These are phyloP conservation scores for Colletes latitarsis DNA, from an alignment of 1,140 invertebrate species.

Conservation along the genomic window DNA sequence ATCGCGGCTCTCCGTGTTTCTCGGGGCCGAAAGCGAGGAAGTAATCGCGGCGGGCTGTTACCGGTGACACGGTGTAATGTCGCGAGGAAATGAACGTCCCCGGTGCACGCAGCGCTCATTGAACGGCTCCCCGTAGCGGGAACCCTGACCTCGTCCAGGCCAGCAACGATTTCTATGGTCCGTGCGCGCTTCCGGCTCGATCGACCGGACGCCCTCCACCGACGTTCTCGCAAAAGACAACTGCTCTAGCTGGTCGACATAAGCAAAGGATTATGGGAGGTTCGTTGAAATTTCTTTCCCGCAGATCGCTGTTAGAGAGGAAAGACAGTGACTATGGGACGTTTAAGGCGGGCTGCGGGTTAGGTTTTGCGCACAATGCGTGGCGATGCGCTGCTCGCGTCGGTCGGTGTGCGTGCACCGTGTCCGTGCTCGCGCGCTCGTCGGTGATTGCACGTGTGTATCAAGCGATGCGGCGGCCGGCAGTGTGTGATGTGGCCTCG, in stretches of 20 bases:
- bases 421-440: not conserved
- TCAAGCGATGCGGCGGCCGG: constrained; percentile 15
- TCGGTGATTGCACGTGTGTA: constrained; percentile 24
- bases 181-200: not conserved
- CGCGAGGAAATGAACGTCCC: constrained; percentile 39
- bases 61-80: constrained; percentile 44
- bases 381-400: not conserved
- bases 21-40: constrained; percentile 28
- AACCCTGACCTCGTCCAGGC: constrained; percentile 60
- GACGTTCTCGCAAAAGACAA: too few relatives aligned
- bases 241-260: too few relatives aligned
- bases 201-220: not conserved
- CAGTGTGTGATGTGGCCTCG: constrained; percentile 67
- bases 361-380: not conserved
- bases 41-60: constrained; percentile 50
- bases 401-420: not conserved
- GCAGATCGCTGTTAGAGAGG: too few relatives aligned
- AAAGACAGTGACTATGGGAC: too few relatives aligned
- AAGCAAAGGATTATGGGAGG: too few relatives aligned
- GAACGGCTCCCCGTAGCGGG: constrained; percentile 28
- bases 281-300: too few relatives aligned
- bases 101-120: constrained; percentile 35
- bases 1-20: not conserved
- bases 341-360: not conserved
- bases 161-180: constrained; percentile 32